Conservation (phyloP, 1,140 invertebrate species). For the Drosophila parabipectinata region DNA sequence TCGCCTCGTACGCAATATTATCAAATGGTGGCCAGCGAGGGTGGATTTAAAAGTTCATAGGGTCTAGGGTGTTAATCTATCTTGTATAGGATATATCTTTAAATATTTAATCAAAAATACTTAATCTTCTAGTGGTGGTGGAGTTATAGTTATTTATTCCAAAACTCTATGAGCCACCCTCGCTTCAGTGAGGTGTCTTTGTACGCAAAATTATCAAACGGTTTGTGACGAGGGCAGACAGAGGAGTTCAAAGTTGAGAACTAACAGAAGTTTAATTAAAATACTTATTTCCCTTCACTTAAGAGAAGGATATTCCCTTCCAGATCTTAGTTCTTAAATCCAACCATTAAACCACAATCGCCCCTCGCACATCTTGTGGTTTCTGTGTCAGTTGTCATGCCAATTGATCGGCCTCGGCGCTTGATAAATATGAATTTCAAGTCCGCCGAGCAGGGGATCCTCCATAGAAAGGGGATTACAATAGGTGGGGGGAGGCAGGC, state of each 20-base stretch:
- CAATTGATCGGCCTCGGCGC: slow-evolving; percentile 62
- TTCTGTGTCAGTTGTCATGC: slow-evolving; percentile 61
- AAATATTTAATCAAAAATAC: too few relatives aligned
- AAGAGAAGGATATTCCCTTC: too few relatives aligned
- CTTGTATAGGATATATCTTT: too few relatives aligned
- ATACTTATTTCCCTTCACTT: too few relatives aligned
- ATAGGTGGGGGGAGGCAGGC: too few relatives aligned
- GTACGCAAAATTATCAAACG: slow-evolving; percentile 58
- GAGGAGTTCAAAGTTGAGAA: not conserved
- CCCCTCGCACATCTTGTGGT: slow-evolving; percentile 23
- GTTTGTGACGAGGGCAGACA: slow-evolving; percentile 25
- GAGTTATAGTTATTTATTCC: too few relatives aligned
- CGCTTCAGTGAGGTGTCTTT: slow-evolving; percentile 34
- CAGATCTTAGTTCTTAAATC: too few relatives aligned
- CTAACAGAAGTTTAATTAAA: too few relatives aligned
- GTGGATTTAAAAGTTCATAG: slow-evolving; percentile 9
- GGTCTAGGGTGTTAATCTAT: too few relatives aligned
- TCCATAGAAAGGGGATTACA: not conserved
- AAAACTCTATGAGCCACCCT: not conserved
- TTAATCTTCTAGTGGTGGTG: too few relatives aligned
- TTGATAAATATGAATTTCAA: slow-evolving; percentile 64
- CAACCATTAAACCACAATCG: not conserved
- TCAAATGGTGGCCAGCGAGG: slow-evolving; percentile 40
- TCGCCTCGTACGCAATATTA: slow-evolving; percentile 51
- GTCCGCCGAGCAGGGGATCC: not conserved